Conservation (phyloP, 2,888 invertebrate genomes). For the Tenthredo amoena region DNA sequence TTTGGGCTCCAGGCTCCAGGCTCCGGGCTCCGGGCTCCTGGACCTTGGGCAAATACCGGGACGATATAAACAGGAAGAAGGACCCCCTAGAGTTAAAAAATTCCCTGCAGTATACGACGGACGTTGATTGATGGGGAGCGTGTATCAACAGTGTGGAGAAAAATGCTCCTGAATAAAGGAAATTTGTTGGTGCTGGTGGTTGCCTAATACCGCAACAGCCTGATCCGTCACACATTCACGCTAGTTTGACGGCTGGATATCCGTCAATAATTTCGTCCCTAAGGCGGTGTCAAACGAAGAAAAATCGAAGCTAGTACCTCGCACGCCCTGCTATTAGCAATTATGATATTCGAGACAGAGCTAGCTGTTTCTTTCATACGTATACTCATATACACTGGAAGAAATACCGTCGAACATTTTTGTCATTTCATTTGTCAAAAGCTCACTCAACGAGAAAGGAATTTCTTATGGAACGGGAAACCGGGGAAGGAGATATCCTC, state of each 20-base stretch:
- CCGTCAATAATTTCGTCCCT: slow-evolving; percentile 23
- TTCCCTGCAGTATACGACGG: slow-evolving; percentile 26
- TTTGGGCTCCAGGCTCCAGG: neutral
- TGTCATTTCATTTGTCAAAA: slow-evolving; percentile 40
- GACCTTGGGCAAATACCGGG: slow-evolving; percentile 19
- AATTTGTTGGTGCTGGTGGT: slow-evolving; percentile 45
- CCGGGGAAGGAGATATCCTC: neutral
- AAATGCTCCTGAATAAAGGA: slow-evolving; percentile 56
- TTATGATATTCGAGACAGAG: slow-evolving; percentile 22
- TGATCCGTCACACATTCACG: slow-evolving; percentile 40
- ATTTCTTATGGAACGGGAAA: neutral
- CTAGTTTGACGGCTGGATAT: slow-evolving; percentile 27
- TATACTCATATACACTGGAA: neutral
- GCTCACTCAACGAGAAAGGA: neutral
- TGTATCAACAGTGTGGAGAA: slow-evolving; percentile 37
- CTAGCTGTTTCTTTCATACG: no score
- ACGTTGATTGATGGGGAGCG: slow-evolving; percentile 52
- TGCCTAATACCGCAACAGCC: slow-evolving; percentile 15
- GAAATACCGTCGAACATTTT: neutral
- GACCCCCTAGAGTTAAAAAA: slow-evolving; percentile 40
- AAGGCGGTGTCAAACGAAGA: neutral
- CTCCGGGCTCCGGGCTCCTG: neutral
- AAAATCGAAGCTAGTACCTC: neutral
- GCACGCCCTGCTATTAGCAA: slow-evolving; percentile 5
- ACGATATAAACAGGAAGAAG: slow-evolving; percentile 26